Evolutionary conservation across 2,113 vertebrate genomes (phyloP), one percentile per base, ranked within the genome.

Genomic region (Ifrita kowaldi): DNA sequence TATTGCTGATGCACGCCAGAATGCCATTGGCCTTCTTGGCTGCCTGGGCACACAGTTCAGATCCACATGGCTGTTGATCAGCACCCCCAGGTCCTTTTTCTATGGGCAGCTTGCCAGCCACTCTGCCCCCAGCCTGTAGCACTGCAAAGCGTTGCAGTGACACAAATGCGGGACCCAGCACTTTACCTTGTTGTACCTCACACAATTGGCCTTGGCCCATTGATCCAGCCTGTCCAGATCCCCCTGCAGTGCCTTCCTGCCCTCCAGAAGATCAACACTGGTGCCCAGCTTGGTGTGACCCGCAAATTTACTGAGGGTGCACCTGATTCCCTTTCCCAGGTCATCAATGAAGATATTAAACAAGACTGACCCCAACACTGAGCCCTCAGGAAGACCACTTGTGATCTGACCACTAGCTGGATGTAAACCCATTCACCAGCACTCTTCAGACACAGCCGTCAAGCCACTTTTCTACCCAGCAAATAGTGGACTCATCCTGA

Each of bases 141-240:
- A 4, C 19, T 28, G 37, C 16, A 44, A 24, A 4, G 27, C 28
- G 44, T 8, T 52, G 16, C 2, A 39, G 44, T n/a, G 33, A 75
- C 20, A 5, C 33, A 81, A 4, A 13, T 17, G 9, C 28, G 37
- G 13, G 8, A 67, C 18, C 5, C 20, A 26, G 11, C 6, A 7
- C 20, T 2, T 47, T 24, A 7, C 16, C 19, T 21, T 21, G 2
- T 39, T 60, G 24, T 60, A 53, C 30, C 9, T 60, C 60, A 39
- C 8, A 11, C 7, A 21, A 2, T 0, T 68, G 69, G 11, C 19
- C 16, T 52, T n/a, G 28, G 3, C 9, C 7, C 6, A 6, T 30
- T 30, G 11, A 60, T 68, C 6, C n/a, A 60, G 20, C 24, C 28
- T n/a, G 16, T 39, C n/a, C 39, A 8, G 23, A 26, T n/a, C 16